phyloP scores from a whole-genome alignment of 2,888 invertebrate genomes.

The Asteroscopus sphinx region DNA sequence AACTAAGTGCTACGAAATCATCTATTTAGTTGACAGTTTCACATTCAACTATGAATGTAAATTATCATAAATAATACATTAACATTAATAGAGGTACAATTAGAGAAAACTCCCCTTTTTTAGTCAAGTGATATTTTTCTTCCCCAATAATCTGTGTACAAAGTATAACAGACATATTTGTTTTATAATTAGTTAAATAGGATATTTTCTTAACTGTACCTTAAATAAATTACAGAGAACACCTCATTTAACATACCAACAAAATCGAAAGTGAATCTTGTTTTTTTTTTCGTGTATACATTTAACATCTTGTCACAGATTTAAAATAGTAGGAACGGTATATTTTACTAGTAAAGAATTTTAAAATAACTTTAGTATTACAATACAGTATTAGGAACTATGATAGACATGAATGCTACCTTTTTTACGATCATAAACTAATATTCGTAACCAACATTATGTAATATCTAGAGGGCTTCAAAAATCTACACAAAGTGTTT shows the following conservation, averaged over 20 bases:
- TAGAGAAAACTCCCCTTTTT: constrained; percentile 42
- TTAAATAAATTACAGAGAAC: constrained; percentile 62
- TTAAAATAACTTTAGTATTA: constrained; percentile 88
- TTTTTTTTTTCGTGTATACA: constrained; percentile 70
- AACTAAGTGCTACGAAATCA: constrained; percentile 76
- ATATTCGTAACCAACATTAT: constrained; percentile 82
- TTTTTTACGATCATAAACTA: constrained; percentile 84
- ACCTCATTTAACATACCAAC: constrained; percentile 66
- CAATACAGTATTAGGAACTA: constrained; percentile 90
- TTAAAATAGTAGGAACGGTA: constrained; percentile 89
- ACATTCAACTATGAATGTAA: constrained; percentile 48
- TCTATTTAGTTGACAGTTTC: constrained; percentile 57
- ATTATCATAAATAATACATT: constrained; percentile 52
- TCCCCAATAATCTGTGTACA: constrained; percentile 35
- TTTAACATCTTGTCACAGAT: constrained; percentile 80
- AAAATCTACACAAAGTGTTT: constrained; percentile 74
- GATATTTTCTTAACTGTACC: constrained; percentile 59
- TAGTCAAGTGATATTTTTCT: constrained; percentile 35
- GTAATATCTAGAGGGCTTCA: constrained; percentile 71
- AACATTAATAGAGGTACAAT: constrained; percentile 55
- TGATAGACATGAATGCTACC: constrained; percentile 88
- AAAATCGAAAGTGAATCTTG: constrained; percentile 68
- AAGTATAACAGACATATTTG: constrained; percentile 43
- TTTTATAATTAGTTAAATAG: constrained; percentile 45
- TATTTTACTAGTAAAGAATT: constrained; percentile 89